Base-by-base conservation (phyloP, 2,113 vertebrate genomes). In the Ifrita kowaldi region DNA sequence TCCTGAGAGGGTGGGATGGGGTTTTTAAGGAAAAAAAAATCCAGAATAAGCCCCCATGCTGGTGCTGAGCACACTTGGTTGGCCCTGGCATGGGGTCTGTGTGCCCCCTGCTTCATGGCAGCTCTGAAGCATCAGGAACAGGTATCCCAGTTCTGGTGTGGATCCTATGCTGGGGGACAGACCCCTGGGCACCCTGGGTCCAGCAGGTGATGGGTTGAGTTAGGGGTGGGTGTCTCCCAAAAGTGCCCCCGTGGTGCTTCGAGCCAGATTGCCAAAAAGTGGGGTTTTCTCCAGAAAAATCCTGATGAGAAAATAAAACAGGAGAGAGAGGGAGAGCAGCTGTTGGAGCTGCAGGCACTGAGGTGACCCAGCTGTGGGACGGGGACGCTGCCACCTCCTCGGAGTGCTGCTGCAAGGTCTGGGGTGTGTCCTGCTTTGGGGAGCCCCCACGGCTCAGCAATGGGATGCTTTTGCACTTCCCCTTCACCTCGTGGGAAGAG, bases 331-430 rank as follows among this genome's bases (percentile, higher is more conserved):
- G 24, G 39, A 24, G 42, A 41, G 1, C 0, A 15, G 22, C 8
- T 3, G 17, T 3, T 32, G 53, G 68, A 46, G 71, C 57, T 73
- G 49, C 33, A 37, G 65, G 64, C 22, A 16, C 22, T 13, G 79
- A 28, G 37, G 16, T 28, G 49, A 42, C 39, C 73, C 23, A 5
- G 74, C 64, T 73, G 1, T 16, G 78, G 46, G 15, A 15, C 7
- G 2, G 22, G 33, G 87, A 11, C 28, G 57, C 78, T 87, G 37
- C 47, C 30, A 2, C 4, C 56, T 30, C 60, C 6, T 7, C 5
- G 4, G 14, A 17, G 30, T 0, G 4, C 18, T 57, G 50, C 68
- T 4, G 9, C 0, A 1, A 21, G n/a, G 4, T 52, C 44, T 42
- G 65, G 24, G 32, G 9, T 63, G 76, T 32, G 9, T 30, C n/a